Conservation (phyloP, 2,113 vertebrate species). For the Pterocles gutturalis region DNA sequence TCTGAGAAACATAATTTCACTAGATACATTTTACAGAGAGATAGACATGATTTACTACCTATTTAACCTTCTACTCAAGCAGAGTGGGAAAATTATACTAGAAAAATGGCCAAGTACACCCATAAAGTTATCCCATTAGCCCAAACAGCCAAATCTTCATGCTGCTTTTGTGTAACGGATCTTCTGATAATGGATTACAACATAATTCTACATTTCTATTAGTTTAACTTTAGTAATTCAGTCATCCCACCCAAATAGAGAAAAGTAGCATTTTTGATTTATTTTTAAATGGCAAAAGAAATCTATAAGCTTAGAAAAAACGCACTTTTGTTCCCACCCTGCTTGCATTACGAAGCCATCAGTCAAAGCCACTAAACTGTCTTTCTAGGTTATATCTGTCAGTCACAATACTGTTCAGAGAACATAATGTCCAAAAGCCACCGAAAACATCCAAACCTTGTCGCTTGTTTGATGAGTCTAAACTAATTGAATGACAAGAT, state of each 20-base stretch:
- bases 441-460: constrained; percentile 57
- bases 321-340: constrained; percentile 63
- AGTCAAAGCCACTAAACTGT: constrained; percentile 56
- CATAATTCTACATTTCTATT: neutral
- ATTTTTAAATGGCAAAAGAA: constrained; percentile 7
- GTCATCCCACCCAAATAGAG: neutral
- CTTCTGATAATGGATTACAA: neutral
- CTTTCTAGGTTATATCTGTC: constrained; percentile 62
- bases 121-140: neutral
- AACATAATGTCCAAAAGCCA: constrained; percentile 69
- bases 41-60: constrained; percentile 60
- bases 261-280: neutral
- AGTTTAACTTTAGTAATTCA: neutral
- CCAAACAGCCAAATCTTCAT: neutral
- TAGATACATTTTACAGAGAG: constrained; percentile 9
- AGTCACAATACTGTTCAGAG: constrained; percentile 56
- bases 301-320: neutral
- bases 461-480: neutral
- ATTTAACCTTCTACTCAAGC: constrained; percentile 63
- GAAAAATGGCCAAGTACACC: neutral
- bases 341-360: constrained; percentile 64
- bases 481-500: neutral
- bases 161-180: neutral
- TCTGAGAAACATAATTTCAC: constrained; percentile 70
- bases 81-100: constrained; percentile 60